Percentiles rank a stretch among this genome's conserved stretches.
Evolutionary conservation across 2,888 invertebrate genomes (phyloP).

Genomic region (Fragum whitleyi): DNA sequence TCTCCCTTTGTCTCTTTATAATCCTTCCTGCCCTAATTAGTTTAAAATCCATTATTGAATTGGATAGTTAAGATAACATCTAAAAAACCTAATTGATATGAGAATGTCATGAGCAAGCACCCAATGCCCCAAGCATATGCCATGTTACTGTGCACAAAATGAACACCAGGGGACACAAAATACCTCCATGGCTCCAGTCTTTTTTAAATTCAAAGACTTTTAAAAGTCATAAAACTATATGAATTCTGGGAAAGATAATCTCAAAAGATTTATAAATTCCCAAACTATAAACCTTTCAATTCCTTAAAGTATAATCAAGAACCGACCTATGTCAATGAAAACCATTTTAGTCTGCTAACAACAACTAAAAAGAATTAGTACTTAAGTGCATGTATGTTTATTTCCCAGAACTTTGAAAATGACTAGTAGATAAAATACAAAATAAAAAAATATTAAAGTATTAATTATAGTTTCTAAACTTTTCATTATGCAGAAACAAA

Average conservation of each 20-base stretch:
- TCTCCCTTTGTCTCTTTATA: no score
- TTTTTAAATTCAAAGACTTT: slow-evolving; percentile 8
- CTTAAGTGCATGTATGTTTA: no score
- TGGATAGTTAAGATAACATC: neutral
- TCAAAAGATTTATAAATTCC: neutral
- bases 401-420: no score
- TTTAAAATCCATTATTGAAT: neutral
- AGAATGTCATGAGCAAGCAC: neutral
- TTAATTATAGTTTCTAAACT: no score
- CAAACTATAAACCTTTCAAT: neutral
- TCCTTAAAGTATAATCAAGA: no score
- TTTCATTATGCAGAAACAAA: no score
- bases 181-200: neutral
- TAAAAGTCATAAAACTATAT: slow-evolving; percentile 10
- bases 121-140: neutral
- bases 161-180: neutral
- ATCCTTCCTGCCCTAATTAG: neutral
- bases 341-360: no score
- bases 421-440: no score
- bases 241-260: slow-evolving; percentile 4
- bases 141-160: neutral
- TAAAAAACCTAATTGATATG: neutral
- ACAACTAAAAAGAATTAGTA: no score
- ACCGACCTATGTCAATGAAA: no score
- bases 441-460: no score